Base-by-base conservation (phyloP, 1,140 invertebrate species). In the Drosophila punjabiensis region DNA sequence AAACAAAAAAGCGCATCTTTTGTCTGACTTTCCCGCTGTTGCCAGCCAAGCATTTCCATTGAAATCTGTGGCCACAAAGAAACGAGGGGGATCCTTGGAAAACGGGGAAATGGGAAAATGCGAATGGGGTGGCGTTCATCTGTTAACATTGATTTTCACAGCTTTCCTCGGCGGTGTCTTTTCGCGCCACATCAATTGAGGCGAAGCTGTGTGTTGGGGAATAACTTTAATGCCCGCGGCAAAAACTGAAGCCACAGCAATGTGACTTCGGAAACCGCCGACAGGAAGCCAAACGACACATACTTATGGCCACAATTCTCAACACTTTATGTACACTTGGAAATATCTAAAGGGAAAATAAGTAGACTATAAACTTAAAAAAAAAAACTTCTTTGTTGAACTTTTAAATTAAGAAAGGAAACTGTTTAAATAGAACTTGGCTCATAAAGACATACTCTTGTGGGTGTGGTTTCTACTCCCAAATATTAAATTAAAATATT, bases 91-190 rank as follows among this genome's bases (percentile, higher is more conserved):
- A 9, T 20, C 6, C 32, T 55, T 1, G 32, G 11, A 55, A 64
- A 35, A 55, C 24, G 43, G 28, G 24, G 18, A 9, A 43, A 14
- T 37, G 35, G n/a, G n/a, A 4, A 18, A n/a, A 35, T 24, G 32
- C 5, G 59, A 53, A 16, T 45, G 20, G 18, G n/a, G 65, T 18
- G 39, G 53, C 30, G 20, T 37, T 41, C 47, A 58, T 43, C 60
- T 61, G 61, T 43, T 58, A 67, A 67, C 83, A 83, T 88, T 83
- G 77, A 88, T 81, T 79, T 83, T 81, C 77, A 76, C 78, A 74
- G 62, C 78, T 61, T 41, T 77, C 41, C 45, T 43, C 62, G 63
- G 7, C 37, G 47, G n/a, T 16, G 20, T 33, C 53, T 76, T 76
- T 41, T 48, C 48, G 74, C 55, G 55, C 18, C 6, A 13, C 62